Percentiles rank a stretch among this genome's conserved stretches.
These are phyloP conservation scores for Sepiola atlantica DNA, from an alignment of 2,888 invertebrate genomes.

Conservation along the genomic window DNA sequence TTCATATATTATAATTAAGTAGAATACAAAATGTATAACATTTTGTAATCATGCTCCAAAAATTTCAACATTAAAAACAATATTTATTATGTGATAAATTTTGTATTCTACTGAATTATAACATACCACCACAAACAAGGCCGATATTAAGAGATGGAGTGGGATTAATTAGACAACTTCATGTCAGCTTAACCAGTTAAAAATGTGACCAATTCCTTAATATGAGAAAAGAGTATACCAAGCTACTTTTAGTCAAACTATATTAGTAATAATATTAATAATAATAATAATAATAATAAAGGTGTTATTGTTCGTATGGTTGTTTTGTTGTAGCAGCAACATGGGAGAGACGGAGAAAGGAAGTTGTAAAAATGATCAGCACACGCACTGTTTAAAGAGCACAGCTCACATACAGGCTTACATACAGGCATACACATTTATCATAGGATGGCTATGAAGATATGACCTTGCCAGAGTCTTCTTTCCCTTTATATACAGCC, in stretches of 20 bases:
- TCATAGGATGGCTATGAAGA: constrained; percentile 51
- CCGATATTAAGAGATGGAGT: neutral
- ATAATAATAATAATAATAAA: too few species aligned
- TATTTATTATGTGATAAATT: too few species aligned
- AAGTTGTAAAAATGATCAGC: constrained; percentile 11
- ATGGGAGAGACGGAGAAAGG: neutral
- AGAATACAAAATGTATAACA: too few species aligned
- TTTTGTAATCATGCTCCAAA: too few species aligned
- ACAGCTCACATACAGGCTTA: neutral
- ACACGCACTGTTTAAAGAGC: neutral
- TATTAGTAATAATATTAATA: too few species aligned
- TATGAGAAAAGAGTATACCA: neutral
- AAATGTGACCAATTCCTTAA: neutral
- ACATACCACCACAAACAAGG: neutral
- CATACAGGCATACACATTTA: constrained; percentile 41
- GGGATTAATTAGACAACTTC: neutral
- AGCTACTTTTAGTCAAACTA: neutral
- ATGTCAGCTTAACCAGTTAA: neutral
- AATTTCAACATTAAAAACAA: too few species aligned
- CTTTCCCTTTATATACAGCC: constrained; percentile 84
- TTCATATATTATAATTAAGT: too few species aligned
- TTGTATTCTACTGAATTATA: too few species aligned
- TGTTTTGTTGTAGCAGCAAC: constrained; percentile 24
- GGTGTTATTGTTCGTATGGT: neutral
- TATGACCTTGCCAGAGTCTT: constrained; percentile 74